A percentile compares a stretch with the other conserved stretches of the same genome.
phyloP scores from a whole-genome alignment of 2,113 vertebrate genomes.

The Protomyctophum bolini region DNA sequence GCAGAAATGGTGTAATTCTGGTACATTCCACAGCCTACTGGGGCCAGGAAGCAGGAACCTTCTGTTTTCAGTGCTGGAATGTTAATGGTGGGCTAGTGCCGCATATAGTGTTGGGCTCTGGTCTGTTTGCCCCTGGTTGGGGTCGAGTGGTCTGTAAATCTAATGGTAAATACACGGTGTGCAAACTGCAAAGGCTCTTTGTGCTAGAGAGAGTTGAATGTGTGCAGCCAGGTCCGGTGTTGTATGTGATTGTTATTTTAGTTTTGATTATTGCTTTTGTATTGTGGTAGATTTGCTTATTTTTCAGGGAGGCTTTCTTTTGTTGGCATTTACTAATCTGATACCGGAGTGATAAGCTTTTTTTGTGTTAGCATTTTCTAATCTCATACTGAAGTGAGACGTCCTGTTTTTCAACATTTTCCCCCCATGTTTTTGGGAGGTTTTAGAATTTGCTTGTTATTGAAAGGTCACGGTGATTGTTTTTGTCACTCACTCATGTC shows the following conservation, averaged over 20 bases:
- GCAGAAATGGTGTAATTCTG: conserved; percentile 29
- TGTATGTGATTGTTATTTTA: too few species aligned
- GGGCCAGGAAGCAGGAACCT: conserved; percentile 13
- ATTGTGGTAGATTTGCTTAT: too few species aligned
- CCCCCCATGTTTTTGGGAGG: not conserved
- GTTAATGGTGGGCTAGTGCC: conserved; percentile 58
- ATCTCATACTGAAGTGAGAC: too few species aligned
- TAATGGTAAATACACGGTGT: too few species aligned
- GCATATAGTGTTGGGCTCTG: conserved; percentile 5
- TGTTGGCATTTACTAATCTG: too few species aligned
- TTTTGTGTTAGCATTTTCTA: too few species aligned
- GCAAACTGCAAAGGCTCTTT: too few species aligned
- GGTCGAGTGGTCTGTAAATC: conserved; percentile 2
- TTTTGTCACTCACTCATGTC: conserved; percentile 15
- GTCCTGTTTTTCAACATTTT: not conserved
- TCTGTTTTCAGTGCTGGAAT: conserved; percentile 64
- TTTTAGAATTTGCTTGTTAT: conserved; percentile 17
- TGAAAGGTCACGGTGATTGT: conserved; percentile 18
- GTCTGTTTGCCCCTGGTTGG: not conserved
- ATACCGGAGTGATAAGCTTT: too few species aligned
- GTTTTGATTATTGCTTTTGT: too few species aligned
- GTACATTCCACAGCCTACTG: conserved; percentile 47
- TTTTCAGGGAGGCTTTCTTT: too few species aligned
- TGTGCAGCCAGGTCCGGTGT: too few species aligned
- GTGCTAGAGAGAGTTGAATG: too few species aligned